phyloP scores from a whole-genome alignment of 2,113 vertebrate genomes.

The Peromyscus californicus region DNA sequence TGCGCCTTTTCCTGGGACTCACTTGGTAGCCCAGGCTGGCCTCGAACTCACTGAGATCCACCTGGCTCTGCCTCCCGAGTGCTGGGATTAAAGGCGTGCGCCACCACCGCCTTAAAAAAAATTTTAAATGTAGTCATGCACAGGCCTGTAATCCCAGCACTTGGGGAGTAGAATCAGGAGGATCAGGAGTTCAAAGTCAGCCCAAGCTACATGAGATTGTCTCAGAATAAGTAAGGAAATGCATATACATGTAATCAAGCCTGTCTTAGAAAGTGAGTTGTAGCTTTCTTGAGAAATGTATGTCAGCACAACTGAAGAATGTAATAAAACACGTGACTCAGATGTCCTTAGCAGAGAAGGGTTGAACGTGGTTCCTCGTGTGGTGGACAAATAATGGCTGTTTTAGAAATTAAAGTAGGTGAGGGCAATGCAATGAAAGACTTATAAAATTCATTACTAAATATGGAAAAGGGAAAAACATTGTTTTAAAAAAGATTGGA shows the following conservation, averaged over 20 bases:
- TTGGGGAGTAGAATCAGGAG: neutral
- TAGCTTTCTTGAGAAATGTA: neutral
- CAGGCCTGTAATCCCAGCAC: neutral
- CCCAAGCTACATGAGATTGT: neutral
- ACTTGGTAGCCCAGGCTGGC: too few relatives aligned
- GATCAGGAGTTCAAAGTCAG: neutral
- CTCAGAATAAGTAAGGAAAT: neutral
- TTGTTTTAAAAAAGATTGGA: neutral
- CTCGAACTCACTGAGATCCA: too few relatives aligned
- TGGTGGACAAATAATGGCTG: neutral
- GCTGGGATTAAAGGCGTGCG: too few relatives aligned
- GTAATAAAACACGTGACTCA: neutral
- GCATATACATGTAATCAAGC: too few relatives aligned
- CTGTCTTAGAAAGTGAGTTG: constrained; percentile 40
- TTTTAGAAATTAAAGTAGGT: constrained; percentile 4
- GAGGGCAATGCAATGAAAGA: neutral
- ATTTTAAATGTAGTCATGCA: neutral
- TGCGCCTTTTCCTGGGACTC: too few relatives aligned
- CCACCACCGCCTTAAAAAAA: too few relatives aligned
- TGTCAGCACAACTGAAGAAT: neutral
- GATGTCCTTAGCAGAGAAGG: neutral
- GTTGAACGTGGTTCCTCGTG: neutral
- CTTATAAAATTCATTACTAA: neutral
- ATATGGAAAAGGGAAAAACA: neutral
- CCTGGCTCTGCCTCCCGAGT: too few relatives aligned